These are phyloP conservation scores for Onychomys torridus DNA, from an alignment of 2,797 vertebrate genomes.

Conservation along the genomic window DNA sequence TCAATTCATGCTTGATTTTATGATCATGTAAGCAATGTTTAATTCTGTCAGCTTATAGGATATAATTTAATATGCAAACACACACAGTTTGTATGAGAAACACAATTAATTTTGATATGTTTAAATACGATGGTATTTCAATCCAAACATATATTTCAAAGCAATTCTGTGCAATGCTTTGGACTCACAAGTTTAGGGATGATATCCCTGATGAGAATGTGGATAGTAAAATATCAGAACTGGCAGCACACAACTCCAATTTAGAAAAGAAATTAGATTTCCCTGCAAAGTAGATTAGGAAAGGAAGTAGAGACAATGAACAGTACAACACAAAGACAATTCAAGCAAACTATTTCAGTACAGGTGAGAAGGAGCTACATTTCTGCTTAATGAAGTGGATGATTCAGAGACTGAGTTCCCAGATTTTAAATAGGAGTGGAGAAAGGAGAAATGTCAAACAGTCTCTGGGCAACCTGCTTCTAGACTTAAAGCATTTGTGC, in stretches of 20 bases:
- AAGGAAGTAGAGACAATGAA: constrained; percentile 60
- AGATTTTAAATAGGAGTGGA: neutral
- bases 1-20: neutral
- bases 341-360: constrained; percentile 46
- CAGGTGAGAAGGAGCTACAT: neutral
- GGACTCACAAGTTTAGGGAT: constrained; percentile 67
- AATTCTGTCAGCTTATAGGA: neutral
- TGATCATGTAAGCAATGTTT: neutral
- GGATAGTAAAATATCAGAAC: constrained; percentile 72
- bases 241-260: constrained; percentile 71
- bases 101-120: constrained; percentile 70
- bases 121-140: constrained; percentile 73
- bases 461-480: neutral
- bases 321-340: constrained; percentile 42
- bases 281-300: constrained; percentile 44
- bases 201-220: constrained; percentile 74
- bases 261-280: constrained; percentile 75
- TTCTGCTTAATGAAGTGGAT: constrained; percentile 67
- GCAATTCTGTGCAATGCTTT: constrained; percentile 60
- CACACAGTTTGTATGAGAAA: constrained; percentile 56
- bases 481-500: constrained; percentile 19
- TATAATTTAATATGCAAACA: constrained; percentile 47
- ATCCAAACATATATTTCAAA: constrained; percentile 67
- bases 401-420: constrained; percentile 54
- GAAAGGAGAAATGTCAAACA: neutral